Conservation (phyloP, 2,888 invertebrate genomes). For the Agrilus mali region DNA sequence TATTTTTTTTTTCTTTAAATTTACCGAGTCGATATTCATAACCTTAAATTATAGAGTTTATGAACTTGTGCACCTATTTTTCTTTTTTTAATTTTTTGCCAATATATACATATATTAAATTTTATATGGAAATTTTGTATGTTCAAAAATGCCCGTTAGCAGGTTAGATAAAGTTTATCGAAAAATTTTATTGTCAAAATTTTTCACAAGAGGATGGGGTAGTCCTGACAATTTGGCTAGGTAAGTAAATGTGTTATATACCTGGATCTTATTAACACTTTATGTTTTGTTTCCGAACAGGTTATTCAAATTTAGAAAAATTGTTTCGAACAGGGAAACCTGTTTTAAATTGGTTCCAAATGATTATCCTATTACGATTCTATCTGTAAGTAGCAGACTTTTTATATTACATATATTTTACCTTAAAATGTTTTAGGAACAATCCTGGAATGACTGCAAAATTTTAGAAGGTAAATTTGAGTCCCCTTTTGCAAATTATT, state of each 20-base stretch:
- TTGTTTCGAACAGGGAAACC: conserved; percentile 68
- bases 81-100: too few species aligned
- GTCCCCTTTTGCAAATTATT: conserved; percentile 67
- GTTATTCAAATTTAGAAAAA: conserved; percentile 81
- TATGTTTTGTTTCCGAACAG: conserved; percentile 41
- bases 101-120: too few species aligned
- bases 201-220: conserved; percentile 96
- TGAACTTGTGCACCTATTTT: too few species aligned
- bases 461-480: conserved; percentile 78
- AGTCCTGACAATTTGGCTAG: conserved; percentile 80
- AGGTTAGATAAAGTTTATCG: conserved; percentile 69
- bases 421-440: conserved; percentile 43
- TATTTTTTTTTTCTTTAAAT: too few species aligned
- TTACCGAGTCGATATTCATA: too few species aligned
- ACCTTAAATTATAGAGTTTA: too few species aligned
- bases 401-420: conserved; percentile 1
- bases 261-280: conserved; percentile 2
- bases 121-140: neutral
- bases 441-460: conserved; percentile 57
- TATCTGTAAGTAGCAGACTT: conserved; percentile 50
- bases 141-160: conserved; percentile 28
- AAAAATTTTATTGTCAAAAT: conserved; percentile 74
- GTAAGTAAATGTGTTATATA: conserved; percentile 26
- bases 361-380: conserved; percentile 76
- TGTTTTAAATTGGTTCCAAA: conserved; percentile 70